Percentiles rank a stretch among this genome's conserved stretches.
Conservation (phyloP, 1,140 invertebrate species). For the Uloborus diversus region DNA sequence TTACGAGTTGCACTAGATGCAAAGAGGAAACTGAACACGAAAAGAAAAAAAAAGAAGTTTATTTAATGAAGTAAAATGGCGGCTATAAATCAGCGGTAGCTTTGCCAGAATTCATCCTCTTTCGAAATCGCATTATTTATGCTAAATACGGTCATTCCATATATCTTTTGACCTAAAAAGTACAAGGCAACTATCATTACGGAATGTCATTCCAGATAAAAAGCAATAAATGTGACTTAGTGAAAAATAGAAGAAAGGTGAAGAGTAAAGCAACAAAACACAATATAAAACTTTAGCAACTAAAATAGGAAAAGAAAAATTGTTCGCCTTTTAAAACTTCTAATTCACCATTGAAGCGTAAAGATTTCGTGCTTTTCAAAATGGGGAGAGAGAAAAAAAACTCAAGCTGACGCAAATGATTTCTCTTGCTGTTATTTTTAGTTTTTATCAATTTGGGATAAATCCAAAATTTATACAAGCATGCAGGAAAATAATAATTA, state of each 20-base stretch:
- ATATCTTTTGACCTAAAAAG: not conserved
- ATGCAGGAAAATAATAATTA: too few relatives aligned
- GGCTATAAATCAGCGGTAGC: too few relatives aligned
- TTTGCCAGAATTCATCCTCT: not conserved
- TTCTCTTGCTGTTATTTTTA: too few relatives aligned
- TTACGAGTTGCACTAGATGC: too few relatives aligned
- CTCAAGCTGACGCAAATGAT: too few relatives aligned
- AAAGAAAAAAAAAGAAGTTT: not conserved
- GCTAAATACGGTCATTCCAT: slow-evolving; percentile 31
- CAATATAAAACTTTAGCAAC: slow-evolving; percentile 13
- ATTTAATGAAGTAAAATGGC: too few relatives aligned
- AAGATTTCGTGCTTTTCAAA: not conserved
- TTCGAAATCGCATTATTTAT: slow-evolving; percentile 32
- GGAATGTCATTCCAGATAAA: slow-evolving; percentile 7
- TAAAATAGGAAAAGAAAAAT: slow-evolving; percentile 18
- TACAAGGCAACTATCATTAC: too few relatives aligned
- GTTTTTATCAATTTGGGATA: too few relatives aligned
- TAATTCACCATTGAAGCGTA: slow-evolving; percentile 11
- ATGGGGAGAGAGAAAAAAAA: slow-evolving; percentile 11
- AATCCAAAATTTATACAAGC: too few relatives aligned
- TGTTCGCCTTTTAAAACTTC: slow-evolving; percentile 34
- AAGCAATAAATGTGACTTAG: slow-evolving; percentile 10
- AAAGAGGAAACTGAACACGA: too few relatives aligned
- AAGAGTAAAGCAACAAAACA: not conserved
- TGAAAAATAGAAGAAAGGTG: not conserved